Conservation (phyloP, 2,113 vertebrate species). For the Bubalus kerabau region DNA sequence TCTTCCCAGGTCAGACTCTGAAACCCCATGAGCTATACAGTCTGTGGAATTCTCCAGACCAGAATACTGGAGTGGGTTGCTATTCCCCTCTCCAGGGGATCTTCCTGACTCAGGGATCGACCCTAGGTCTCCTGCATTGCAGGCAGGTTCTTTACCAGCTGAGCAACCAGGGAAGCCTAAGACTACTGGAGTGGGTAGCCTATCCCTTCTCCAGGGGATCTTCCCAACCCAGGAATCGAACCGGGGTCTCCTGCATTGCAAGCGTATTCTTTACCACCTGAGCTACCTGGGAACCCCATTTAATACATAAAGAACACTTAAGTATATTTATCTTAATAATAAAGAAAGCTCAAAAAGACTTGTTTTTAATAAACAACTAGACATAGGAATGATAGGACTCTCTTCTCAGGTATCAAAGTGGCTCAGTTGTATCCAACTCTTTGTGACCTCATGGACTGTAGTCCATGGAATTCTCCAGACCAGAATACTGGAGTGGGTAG, state of each 20-base stretch:
- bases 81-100: not conserved
- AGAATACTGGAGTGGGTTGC: not conserved
- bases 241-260: not conserved
- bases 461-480: not conserved
- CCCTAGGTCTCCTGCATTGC: not conserved
- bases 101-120: not conserved
- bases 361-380: not conserved
- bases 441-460: not conserved
- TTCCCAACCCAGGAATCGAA: not conserved
- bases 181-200: not conserved
- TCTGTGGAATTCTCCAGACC: not conserved
- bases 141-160: not conserved
- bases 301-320: not conserved
- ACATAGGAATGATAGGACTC: not conserved
- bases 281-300: not conserved
- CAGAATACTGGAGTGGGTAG: not conserved
- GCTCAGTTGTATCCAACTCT: rapidly evolving
- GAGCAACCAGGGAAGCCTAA: not conserved
- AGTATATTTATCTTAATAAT: not conserved
- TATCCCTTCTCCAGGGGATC: not conserved
- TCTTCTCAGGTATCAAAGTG: not conserved
- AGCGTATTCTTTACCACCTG: not conserved
- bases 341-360: not conserved
- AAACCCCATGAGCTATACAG: not conserved
- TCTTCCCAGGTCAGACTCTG: not conserved